These are phyloP conservation scores for Cheiracanthium punctorium DNA, from an alignment of 2,888 invertebrate species.

Conservation along the genomic window DNA sequence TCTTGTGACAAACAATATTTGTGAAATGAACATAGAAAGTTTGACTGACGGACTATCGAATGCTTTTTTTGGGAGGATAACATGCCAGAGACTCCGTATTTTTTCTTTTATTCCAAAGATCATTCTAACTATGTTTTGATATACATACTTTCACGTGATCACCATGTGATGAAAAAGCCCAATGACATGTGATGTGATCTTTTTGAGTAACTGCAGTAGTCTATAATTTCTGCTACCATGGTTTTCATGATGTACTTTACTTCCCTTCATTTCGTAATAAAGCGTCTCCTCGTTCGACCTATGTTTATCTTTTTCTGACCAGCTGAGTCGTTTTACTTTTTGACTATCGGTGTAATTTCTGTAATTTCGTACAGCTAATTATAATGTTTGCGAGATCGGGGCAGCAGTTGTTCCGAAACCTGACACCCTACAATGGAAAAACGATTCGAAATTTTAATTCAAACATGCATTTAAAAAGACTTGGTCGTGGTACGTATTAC, in stretches of 20 bases:
- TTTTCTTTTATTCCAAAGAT: too few species aligned
- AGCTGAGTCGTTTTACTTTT: neutral
- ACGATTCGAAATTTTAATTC: neutral
- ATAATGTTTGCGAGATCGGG: neutral
- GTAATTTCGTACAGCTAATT: neutral
- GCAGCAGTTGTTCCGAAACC: neutral
- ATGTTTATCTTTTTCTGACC: neutral
- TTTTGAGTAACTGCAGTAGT: too few species aligned
- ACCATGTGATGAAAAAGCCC: too few species aligned
- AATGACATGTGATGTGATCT: too few species aligned
- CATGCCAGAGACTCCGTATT: too few species aligned
- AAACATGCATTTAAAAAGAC: neutral
- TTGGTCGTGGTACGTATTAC: neutral
- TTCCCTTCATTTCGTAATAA: neutral
- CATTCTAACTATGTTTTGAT: too few species aligned
- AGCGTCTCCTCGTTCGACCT: neutral
- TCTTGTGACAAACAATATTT: too few species aligned
- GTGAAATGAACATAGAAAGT: too few species aligned
- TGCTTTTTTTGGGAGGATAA: too few species aligned
- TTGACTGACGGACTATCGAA: too few species aligned
- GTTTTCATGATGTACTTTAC: neutral
- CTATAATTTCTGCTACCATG: too few species aligned
- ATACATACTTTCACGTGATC: too few species aligned
- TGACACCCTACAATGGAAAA: neutral
- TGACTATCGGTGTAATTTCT: neutral